A percentile compares a stretch with the other conserved stretches of the same genome.
Conservation (phyloP, 2,888 invertebrate species). For the Chloroclystis v-ata region DNA sequence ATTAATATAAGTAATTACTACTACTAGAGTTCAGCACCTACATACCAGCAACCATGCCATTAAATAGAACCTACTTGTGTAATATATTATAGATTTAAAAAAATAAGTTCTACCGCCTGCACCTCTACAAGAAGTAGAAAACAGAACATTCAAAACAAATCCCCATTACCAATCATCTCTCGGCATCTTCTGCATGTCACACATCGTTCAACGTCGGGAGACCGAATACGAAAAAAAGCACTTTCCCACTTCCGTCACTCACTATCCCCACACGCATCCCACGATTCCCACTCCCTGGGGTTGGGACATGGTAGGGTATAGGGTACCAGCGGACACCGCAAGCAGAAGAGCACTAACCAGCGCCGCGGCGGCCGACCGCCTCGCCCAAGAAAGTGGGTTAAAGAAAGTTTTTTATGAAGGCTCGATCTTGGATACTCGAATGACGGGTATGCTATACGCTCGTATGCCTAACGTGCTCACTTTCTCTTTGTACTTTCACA, state of each 20-base stretch:
- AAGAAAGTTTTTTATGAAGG: constrained; percentile 75
- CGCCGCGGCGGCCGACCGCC: constrained; percentile 47
- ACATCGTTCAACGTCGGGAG: constrained; percentile 57
- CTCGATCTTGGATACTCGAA: constrained; percentile 48
- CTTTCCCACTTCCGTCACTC: constrained; percentile 57
- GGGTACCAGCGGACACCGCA: constrained; percentile 65
- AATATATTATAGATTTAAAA: too few species aligned
- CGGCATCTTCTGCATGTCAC: constrained; percentile 74
- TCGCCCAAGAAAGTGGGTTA: constrained; percentile 72
- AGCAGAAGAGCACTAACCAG: constrained; percentile 64
- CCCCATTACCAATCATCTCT: constrained; percentile 64
- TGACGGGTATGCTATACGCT: constrained; percentile 36
- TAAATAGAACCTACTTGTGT: too few species aligned
- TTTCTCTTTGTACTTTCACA: constrained; percentile 78
- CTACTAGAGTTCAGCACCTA: too few species aligned
- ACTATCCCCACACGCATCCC: constrained; percentile 58
- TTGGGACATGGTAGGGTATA: constrained; percentile 73
- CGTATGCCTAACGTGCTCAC: constrained; percentile 65
- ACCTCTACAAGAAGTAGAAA: background rate
- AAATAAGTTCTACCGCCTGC: too few species aligned
- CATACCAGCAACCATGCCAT: too few species aligned
- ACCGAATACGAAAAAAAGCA: constrained; percentile 40
- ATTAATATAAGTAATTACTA: too few species aligned
- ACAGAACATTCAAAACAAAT: constrained; percentile 23
- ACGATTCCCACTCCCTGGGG: constrained; percentile 60